phyloP scores from a whole-genome alignment of 1,140 invertebrate genomes.

The Trigoniulus corallinus region DNA sequence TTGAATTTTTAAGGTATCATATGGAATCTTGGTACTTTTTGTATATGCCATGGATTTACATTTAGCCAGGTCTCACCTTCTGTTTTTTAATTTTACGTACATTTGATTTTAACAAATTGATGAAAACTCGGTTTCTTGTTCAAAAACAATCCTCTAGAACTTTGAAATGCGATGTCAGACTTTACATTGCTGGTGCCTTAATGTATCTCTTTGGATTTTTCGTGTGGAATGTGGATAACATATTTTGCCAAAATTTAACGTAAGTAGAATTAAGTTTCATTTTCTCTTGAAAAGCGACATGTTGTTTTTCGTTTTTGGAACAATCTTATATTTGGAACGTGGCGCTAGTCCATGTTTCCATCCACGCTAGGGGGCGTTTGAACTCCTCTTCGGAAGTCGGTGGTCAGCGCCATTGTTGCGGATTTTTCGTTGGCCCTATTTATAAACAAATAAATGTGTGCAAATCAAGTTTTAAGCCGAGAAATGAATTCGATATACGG shows the following conservation, averaged over 20 bases:
- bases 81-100: background rate
- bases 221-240: slow-evolving; percentile 28
- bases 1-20: slow-evolving; percentile 12
- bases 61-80: slow-evolving; percentile 15
- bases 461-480: too few relatives aligned
- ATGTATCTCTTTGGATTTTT: slow-evolving; percentile 24
- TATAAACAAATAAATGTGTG: too few relatives aligned
- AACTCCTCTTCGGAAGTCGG: too few relatives aligned
- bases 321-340: background rate
- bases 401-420: too few relatives aligned
- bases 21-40: slow-evolving; percentile 21
- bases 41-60: slow-evolving; percentile 18
- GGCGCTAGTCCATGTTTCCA: too few relatives aligned
- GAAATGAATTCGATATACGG: too few relatives aligned
- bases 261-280: slow-evolving; percentile 11
- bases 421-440: too few relatives aligned
- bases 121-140: background rate
- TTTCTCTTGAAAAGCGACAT: background rate
- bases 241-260: slow-evolving; percentile 23
- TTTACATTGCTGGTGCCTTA: slow-evolving; percentile 17
- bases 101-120: background rate
- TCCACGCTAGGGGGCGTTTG: too few relatives aligned
- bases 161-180: slow-evolving; percentile 12
- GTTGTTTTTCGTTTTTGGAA: too few relatives aligned
- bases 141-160: slow-evolving; percentile 14